Conservation (phyloP, 2,113 vertebrate species). For the Melanocharis versteri region DNA sequence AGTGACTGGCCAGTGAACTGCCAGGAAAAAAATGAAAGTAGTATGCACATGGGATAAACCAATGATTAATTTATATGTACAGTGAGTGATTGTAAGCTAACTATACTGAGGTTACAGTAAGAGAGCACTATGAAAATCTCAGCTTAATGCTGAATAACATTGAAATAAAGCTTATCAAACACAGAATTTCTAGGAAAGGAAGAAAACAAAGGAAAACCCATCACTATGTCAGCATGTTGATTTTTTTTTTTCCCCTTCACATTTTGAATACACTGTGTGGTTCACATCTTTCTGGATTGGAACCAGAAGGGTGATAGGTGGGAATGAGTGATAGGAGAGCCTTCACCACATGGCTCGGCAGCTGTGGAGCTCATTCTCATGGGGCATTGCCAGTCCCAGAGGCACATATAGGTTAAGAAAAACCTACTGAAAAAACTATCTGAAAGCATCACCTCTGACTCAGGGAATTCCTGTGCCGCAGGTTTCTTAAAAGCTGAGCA, state of each 20-base stretch:
- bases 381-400: background rate
- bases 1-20: background rate
- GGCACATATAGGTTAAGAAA: background rate
- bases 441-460: background rate
- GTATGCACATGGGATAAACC: background rate
- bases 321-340: background rate
- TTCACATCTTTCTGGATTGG: background rate
- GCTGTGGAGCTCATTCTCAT: background rate
- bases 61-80: background rate
- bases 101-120: background rate
- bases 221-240: background rate
- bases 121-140: background rate
- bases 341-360: background rate
- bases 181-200: background rate
- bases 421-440: background rate
- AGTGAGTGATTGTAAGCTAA: background rate
- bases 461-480: background rate
- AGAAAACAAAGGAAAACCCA: background rate
- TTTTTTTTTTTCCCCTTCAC: background rate
- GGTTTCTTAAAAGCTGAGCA: background rate
- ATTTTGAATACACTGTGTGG: background rate
- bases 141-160: background rate
- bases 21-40: background rate
- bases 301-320: background rate
- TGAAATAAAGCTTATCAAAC: background rate